Base-by-base conservation (phyloP, 1,140 invertebrate species). In the Zaprionus tsacasi region DNA sequence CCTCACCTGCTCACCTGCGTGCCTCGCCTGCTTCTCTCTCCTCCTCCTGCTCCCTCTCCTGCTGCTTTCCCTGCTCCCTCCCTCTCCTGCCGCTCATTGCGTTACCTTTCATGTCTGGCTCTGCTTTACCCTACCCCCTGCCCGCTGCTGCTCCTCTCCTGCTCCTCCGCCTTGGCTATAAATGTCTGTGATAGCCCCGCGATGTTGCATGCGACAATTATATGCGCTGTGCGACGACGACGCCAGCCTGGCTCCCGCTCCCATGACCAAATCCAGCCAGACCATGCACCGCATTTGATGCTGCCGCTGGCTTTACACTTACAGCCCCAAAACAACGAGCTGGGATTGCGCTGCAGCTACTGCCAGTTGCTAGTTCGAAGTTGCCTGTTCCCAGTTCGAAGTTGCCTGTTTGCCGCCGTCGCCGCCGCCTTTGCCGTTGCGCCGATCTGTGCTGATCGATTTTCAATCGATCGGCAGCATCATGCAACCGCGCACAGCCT, bases 401-500 rank as follows among this genome's bases (percentile, higher is more conserved):
- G 70, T 85, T 43, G 59, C 52, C 30, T 12, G 59, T 63, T 73
- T 21, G 79, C 79, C 60, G 70, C 71, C 69, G 60, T 43, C 57
- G 35, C 15, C 30, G 79, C 79, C 60, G 70, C 71, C 69, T 64
- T 43, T 61, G 35, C 15, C 30, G 30, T 66, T 56, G 52, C 35
- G 75, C 69, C 76, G 67, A 75, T 65, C 66, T 61, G 54, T 59
- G 89, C 88, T 91, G 88, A 91, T 91, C 88, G 89, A 91, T 91
- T 89, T 69, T 86, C 83, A 83, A 91, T 91, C 89, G 89, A 88
- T 91, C 81, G 81, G 66, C 85, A 78, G 79, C 89, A 91, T 91
- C 89, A 91, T 91, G 89, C 89, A 91, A 91, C 89, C 89, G 89
- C 85, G 89, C 89, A 91, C 81, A 88, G 78, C 81, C 69, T 61